Evolutionary conservation across 1,140 invertebrate genomes (phyloP).

Genomic region (Drosophila aff.): DNA sequence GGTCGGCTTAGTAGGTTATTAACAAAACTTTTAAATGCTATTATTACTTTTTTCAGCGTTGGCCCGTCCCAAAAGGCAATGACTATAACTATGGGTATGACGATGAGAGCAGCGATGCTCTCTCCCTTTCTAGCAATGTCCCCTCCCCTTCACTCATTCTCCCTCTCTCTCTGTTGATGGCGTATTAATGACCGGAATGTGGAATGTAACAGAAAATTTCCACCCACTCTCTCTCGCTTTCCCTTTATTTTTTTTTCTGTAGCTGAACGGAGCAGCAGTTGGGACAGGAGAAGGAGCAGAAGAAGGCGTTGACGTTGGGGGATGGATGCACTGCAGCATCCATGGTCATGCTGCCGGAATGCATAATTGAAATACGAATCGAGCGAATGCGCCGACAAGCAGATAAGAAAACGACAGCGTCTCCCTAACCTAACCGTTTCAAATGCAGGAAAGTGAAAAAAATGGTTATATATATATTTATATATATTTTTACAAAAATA

Average conservation of each 20-base stretch:
- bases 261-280: not conserved
- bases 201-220: conserved; percentile 73
- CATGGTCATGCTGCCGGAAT: conserved; percentile 69
- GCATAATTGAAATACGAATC: conserved; percentile 77
- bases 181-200: conserved; percentile 81
- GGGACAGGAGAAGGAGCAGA: not conserved
- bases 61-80: not conserved
- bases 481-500: not conserved
- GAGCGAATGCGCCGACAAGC: conserved; percentile 44
- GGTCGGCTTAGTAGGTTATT: not conserved
- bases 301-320: not conserved
- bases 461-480: not conserved
- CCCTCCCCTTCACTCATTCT: not conserved
- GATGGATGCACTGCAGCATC: conserved; percentile 31
- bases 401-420: conserved; percentile 42
- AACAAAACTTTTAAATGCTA: not conserved
- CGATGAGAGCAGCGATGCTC: conserved; percentile 23
- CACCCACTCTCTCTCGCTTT: conserved; percentile 3
- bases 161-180: conserved; percentile 56
- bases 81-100: conserved; percentile 15
- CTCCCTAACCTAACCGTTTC: conserved; percentile 17
- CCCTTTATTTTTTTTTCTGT: conserved; percentile 30
- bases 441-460: conserved; percentile 13
- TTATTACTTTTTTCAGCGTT: not conserved
- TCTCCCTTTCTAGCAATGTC: conserved; percentile 22